Base-by-base conservation (phyloP, 2,888 invertebrate genomes). In the Arctia plantaginis region DNA sequence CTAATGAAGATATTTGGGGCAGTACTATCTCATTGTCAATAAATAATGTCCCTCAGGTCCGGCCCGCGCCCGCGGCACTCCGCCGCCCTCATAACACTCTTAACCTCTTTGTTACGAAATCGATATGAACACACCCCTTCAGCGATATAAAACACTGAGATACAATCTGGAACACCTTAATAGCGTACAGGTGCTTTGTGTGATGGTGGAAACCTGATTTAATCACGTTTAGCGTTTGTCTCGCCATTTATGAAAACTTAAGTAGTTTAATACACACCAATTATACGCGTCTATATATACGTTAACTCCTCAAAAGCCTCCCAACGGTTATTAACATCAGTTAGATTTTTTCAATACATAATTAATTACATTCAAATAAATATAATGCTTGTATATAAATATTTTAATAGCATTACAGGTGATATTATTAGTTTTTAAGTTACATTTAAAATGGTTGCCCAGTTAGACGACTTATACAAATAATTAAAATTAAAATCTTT, bases 1-100 rank as follows among this genome's bases (percentile, higher is more conserved):
- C 92, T 93, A 93, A 93, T 93, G 92, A 93, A 92, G 92, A 92
- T 91, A 92, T 92, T 92, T 89, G 92, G 91, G 87, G 84, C 88
- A 83, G 81, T 87, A 86, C 86, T 93, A 92, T 93, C 92, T 91
- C 86, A 77, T 82, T 84, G 89, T 91, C 92, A 90, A 93, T 93
- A 93, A 93, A 93, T 92, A 91, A 87, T 83, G 81, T 79, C 86
- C 85, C 84, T 86, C 87, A 82, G 87, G 85, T 81, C 80, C 88
- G 85, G 86, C 86, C 79, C 79, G 82, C 74, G 81, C 81, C 86
- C 84, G 85, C 85, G 86, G 86, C 78, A 73, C 41, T 64, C 66
- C 75, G 78, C 76, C 70, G 59, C 74, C 73, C 71, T 69, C 79
- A 77, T 76, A 73, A 35, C 62, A 20, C 73, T 80, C 77, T 68